These are phyloP conservation scores for Fringilla coelebs DNA, from an alignment of 2,797 vertebrate species.

Conservation along the genomic window DNA sequence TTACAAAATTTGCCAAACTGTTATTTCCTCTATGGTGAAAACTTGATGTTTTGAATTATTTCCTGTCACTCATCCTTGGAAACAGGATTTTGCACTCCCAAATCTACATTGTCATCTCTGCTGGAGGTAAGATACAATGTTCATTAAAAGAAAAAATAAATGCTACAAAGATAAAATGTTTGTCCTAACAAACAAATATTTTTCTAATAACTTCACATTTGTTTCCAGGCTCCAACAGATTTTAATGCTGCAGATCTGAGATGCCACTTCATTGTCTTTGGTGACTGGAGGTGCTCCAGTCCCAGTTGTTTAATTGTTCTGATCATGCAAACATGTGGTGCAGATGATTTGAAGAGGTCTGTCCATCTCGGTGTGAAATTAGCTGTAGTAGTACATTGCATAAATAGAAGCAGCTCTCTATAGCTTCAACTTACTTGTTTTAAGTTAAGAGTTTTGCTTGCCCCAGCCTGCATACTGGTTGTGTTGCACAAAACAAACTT, in stretches of 20 bases:
- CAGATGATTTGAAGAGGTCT: background rate
- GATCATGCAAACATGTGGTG: rapidly evolving
- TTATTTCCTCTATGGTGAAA: background rate
- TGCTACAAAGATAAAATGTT: background rate
- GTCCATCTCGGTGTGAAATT: background rate
- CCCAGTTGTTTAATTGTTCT: background rate
- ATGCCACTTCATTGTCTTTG: background rate
- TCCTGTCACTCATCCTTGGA: background rate
- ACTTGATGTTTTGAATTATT: background rate
- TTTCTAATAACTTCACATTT: background rate
- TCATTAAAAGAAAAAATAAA: background rate
- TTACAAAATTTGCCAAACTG: background rate
- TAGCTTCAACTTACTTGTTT: background rate
- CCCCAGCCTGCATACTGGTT: background rate
- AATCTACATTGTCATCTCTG: background rate
- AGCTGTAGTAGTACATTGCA: background rate
- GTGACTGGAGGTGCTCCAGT: background rate
- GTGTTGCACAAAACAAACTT: background rate
- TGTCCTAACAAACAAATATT: background rate
- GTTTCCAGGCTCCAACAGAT: background rate
- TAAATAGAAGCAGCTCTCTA: background rate
- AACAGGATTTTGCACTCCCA: background rate
- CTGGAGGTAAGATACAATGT: background rate
- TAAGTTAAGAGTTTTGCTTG: background rate
- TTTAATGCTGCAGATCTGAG: background rate